Conservation (phyloP, 2,113 vertebrate species). For the Scolopax mira region DNA sequence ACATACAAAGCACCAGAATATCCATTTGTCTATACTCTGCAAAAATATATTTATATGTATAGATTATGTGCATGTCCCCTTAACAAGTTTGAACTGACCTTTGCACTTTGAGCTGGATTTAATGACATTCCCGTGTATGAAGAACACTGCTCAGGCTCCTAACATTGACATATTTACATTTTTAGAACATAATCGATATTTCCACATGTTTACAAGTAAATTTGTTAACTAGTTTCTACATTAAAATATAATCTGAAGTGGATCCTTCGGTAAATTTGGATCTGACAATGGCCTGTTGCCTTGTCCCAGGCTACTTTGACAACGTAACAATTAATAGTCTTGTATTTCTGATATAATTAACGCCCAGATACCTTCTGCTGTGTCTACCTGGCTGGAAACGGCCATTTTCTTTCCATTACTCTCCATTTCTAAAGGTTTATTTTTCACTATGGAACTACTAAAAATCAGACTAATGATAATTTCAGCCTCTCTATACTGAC, state of each 20-base stretch:
- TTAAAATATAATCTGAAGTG: not conserved
- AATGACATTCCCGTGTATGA: not conserved
- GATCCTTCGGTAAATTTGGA: not conserved
- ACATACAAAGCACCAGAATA: not conserved
- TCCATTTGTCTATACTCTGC: not conserved
- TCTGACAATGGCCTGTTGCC: not conserved
- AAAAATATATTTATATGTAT: not conserved
- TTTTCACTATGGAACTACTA: not conserved
- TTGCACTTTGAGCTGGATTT: not conserved
- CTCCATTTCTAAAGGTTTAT: not conserved
- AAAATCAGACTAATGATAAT: not conserved
- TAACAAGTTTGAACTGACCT: not conserved
- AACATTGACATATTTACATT: not conserved
- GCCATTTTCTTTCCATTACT: not conserved
- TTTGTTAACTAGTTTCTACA: not conserved
- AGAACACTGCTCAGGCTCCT: not conserved
- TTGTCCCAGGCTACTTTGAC: not conserved
- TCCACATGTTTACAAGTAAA: not conserved
- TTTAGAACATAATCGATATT: not conserved
- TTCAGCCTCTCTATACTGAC: not conserved
- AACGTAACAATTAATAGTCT: not conserved
- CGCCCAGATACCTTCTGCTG: not conserved
- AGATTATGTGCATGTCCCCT: not conserved
- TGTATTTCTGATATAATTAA: not conserved
- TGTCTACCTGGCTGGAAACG: not conserved